Evolutionary conservation across 2,113 vertebrate species (phyloP).

Genomic region (Triplophysa tibetana): DNA sequence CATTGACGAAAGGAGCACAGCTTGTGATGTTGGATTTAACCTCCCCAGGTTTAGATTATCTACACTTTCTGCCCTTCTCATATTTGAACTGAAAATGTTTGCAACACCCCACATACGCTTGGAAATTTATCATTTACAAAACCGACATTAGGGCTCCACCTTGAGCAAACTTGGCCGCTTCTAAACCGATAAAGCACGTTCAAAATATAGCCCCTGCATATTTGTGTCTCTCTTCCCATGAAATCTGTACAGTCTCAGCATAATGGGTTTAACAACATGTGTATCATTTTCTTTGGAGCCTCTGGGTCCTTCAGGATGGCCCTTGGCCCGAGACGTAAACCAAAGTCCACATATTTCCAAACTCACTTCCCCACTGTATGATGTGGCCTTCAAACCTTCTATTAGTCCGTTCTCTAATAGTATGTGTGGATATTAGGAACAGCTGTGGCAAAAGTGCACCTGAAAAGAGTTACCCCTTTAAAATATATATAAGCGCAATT

Average conservation of each 20-base stretch:
- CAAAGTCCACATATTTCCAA: slow-evolving; percentile 26
- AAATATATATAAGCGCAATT: neutral
- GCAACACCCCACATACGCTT: slow-evolving; percentile 5
- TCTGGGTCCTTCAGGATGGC: slow-evolving; percentile 1
- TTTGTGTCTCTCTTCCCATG: slow-evolving; percentile 31
- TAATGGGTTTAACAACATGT: slow-evolving; percentile 10
- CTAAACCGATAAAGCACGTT: slow-evolving; percentile 10
- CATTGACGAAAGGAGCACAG: slow-evolving; percentile 18
- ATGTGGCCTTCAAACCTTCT: slow-evolving; percentile 23
- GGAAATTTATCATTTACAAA: neutral
- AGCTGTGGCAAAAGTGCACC: neutral
- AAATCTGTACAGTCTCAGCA: slow-evolving; percentile 27
- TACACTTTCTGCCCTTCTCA: neutral
- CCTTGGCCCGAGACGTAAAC: neutral
- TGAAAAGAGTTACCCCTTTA: neutral
- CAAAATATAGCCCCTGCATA: slow-evolving; percentile 23
- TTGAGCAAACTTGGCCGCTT: slow-evolving; percentile 5
- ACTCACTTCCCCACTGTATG: slow-evolving; percentile 8
- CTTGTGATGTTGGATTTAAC: too few species aligned
- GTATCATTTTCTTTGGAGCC: slow-evolving; percentile 23
- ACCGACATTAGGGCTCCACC: neutral
- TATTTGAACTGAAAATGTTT: neutral
- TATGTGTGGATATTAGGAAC: neutral
- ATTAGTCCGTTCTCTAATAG: neutral
- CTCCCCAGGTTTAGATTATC: neutral